A percentile compares a stretch with the other conserved stretches of the same genome.
Evolutionary conservation across 1,140 invertebrate genomes (phyloP).

Genomic region (Cryptotermes secundus): DNA sequence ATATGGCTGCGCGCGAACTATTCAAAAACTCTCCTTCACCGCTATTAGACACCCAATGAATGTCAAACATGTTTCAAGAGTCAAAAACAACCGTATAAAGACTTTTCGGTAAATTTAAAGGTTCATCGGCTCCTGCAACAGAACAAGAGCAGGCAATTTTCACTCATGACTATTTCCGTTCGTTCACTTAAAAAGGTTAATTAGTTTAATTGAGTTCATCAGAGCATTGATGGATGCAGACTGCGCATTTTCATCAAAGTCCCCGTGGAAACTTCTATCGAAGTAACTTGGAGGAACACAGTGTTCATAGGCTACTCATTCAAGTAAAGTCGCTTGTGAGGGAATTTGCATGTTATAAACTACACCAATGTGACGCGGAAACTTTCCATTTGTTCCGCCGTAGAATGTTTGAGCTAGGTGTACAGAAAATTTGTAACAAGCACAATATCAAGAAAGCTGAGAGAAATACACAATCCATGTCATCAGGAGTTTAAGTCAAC

Average conservation of each 20-base stretch:
- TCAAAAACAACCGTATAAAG: conserved; percentile 22
- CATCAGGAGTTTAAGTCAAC: too few relatives aligned
- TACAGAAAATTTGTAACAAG: too few relatives aligned
- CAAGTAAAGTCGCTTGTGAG: too few relatives aligned
- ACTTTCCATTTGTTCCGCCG: too few relatives aligned
- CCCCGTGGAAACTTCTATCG: not conserved
- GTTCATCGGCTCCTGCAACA: not conserved
- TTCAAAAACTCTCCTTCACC: not conserved
- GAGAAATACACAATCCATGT: too few relatives aligned
- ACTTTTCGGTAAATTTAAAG: not conserved
- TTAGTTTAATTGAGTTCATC: conserved; percentile 34
- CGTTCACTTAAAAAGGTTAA: conserved; percentile 32
- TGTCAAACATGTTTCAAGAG: conserved; percentile 26
- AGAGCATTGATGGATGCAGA: conserved; percentile 27
- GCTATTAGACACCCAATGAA: conserved; percentile 31
- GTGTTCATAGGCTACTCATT: too few relatives aligned
- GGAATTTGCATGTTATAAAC: too few relatives aligned
- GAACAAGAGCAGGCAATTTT: too few relatives aligned
- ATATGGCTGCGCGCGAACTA: too few relatives aligned
- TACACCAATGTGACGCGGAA: too few relatives aligned
- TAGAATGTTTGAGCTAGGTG: too few relatives aligned
- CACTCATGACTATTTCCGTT: conserved; percentile 16
- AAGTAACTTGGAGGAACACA: not conserved
- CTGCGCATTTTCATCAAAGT: not conserved
- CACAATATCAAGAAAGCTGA: too few relatives aligned